Evolutionary conservation across 2,888 invertebrate genomes (phyloP), one percentile per base, ranked within the genome.

Genomic region (Clusia tigrina): DNA sequence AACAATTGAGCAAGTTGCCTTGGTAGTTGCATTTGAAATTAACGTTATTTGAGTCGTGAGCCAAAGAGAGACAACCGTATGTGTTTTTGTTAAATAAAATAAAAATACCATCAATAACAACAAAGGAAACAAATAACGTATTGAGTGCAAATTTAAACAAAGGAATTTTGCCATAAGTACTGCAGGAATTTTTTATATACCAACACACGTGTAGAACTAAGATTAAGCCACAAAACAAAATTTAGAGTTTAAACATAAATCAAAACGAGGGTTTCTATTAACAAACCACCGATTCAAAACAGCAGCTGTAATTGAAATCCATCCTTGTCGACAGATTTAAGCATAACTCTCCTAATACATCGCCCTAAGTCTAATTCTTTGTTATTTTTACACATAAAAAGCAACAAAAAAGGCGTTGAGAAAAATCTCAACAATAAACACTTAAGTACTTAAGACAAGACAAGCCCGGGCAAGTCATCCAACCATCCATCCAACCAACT

Each of bases 1-100:
- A 79, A 79, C 79, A 76, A 62, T 67, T 69, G 60, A 63, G 57
- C 58, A 66, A 63, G 70, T 70, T 67, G 60, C 70, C 70, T 58
- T 63, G 70, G 67, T 32, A 48, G 26, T 20, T 48, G n/a, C 25
- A 6, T 48, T 18, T 48, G 32, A 18, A 22, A 48, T 48, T 42
- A 42, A 42, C 48, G 20, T 48, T 9, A 22, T 51, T 58, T 32
- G 5, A 26, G 48, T 26, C 12, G 22, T 15, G 24, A 32, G 53
- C 46, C n/a, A 17, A 25, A 53, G 42, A 25, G 26, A 51, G 51
- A 56, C 17, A 55, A 48, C 18, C 42, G n/a, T 42, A 42, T 42
- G 42, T 42, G 42, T 42, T 6, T 9, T 32, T 18, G 18, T 48
- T 18, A 18, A 42, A 42, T 15, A 42, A 42, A 42, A 42, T n/a